Percentiles rank a stretch among this genome's conserved stretches.
phyloP scores from a whole-genome alignment of 1,140 invertebrate species.

The Rhynchophorus ferrugineus region DNA sequence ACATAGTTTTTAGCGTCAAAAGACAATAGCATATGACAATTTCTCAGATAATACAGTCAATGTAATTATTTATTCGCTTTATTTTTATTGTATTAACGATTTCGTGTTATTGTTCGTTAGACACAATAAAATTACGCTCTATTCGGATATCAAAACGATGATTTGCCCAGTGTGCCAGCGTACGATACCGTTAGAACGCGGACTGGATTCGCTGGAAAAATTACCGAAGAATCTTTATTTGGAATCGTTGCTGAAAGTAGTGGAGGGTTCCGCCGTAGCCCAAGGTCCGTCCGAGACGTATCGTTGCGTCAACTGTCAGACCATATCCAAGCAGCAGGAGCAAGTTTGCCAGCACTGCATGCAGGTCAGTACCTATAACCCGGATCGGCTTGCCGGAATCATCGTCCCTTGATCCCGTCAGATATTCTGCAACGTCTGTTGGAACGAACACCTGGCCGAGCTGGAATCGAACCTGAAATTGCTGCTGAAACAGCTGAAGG shows the following conservation, averaged over 20 bases:
- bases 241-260: slow-evolving; percentile 45
- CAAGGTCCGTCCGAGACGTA: slow-evolving; percentile 26
- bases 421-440: slow-evolving; percentile 51
- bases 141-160: slow-evolving; percentile 16
- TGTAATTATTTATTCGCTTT: too few species aligned
- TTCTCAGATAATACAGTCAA: too few species aligned
- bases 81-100: too few species aligned
- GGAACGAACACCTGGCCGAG: slow-evolving; percentile 48
- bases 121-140: slow-evolving; percentile 7
- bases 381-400: too few species aligned
- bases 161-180: slow-evolving; percentile 33
- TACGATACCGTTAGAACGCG: slow-evolving; percentile 37
- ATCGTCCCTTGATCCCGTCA: slow-evolving; percentile 25
- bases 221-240: slow-evolving; percentile 54
- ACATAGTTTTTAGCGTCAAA: too few species aligned
- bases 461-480: slow-evolving; percentile 47
- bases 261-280: slow-evolving; percentile 24
- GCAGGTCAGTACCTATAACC: slow-evolving; percentile 45
- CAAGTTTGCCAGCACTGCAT: slow-evolving; percentile 49
- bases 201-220: slow-evolving; percentile 39
- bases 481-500: slow-evolving; percentile 45
- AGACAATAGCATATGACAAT: too few species aligned
- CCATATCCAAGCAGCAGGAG: slow-evolving; percentile 41
- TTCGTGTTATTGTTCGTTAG: too few species aligned
- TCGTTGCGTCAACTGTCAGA: slow-evolving; percentile 42